Percentiles rank a stretch among this genome's conserved stretches.
These are phyloP conservation scores for Pterois miles DNA, from an alignment of 2,797 vertebrate species.

Conservation along the genomic window DNA sequence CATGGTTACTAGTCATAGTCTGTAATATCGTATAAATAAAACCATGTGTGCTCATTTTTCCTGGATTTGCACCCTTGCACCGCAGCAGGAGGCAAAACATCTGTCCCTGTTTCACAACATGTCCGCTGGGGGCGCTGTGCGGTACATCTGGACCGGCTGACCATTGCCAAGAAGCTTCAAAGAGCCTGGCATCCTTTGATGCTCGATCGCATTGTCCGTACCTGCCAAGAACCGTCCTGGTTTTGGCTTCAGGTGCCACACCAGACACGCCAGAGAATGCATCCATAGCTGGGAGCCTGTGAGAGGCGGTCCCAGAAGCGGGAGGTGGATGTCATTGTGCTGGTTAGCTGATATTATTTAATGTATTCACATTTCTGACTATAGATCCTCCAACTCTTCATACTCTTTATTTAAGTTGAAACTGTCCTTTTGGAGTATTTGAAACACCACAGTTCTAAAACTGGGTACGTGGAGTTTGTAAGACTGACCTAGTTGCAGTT, in stretches of 20 bases:
- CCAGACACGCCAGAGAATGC: slow-evolving; percentile 47
- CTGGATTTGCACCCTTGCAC: background rate
- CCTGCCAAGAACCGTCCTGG: slow-evolving; percentile 59
- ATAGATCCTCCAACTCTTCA: background rate
- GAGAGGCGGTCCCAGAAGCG: slow-evolving; percentile 23
- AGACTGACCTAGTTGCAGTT: slow-evolving; percentile 24
- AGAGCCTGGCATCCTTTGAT: slow-evolving; percentile 68
- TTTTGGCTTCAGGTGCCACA: slow-evolving; percentile 49
- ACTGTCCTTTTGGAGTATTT: background rate
- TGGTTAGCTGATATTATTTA: slow-evolving; percentile 12
- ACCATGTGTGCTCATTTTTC: background rate
- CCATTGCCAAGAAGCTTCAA: slow-evolving; percentile 74
- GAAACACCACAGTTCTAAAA: background rate
- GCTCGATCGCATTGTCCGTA: slow-evolving; percentile 47
- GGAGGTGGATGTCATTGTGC: background rate
- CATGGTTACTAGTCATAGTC: background rate
- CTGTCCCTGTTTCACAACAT: slow-evolving; percentile 19
- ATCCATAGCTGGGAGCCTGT: slow-evolving; percentile 47
- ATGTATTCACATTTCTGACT: slow-evolving; percentile 5
- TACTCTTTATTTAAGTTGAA: background rate
- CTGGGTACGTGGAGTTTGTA: background rate
- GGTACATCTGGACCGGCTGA: slow-evolving; percentile 51
- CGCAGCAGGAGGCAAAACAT: slow-evolving; percentile 22
- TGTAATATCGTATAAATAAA: background rate
- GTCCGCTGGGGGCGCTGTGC: slow-evolving; percentile 47